These are phyloP conservation scores for Bambusicola thoracicus DNA, from an alignment of 2,113 vertebrate species.

Conservation along the genomic window DNA sequence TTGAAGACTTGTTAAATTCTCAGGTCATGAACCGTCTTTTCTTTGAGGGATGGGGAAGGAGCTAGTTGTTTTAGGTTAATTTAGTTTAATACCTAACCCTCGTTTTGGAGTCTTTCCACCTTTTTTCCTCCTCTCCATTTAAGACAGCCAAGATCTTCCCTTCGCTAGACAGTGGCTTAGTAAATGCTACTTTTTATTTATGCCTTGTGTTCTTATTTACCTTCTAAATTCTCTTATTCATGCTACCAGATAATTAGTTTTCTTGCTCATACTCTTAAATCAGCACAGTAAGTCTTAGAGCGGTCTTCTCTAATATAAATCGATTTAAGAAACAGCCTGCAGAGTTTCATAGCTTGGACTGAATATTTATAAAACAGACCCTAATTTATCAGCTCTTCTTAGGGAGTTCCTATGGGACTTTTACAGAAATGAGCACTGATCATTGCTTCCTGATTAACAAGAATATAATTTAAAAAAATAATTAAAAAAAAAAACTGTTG, in stretches of 20 bases:
- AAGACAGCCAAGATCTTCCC: background rate
- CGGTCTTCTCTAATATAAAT: background rate
- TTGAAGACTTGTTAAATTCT: background rate
- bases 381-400: slow-evolving; percentile 26
- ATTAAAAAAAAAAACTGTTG: background rate
- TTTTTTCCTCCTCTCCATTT: background rate
- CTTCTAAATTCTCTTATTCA: background rate
- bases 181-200: background rate
- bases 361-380: background rate
- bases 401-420: background rate
- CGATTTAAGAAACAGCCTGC: background rate
- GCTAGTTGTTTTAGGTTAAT: background rate
- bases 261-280: background rate
- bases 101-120: rapidly evolving
- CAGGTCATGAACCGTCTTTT: background rate
- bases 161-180: background rate
- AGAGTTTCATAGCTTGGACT: slow-evolving; percentile 12
- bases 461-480: background rate
- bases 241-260: background rate
- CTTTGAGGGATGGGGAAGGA: background rate
- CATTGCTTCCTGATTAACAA: background rate
- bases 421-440: background rate
- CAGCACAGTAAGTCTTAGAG: background rate
- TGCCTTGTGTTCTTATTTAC: background rate
- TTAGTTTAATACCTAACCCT: background rate